These are phyloP conservation scores for Phocoena sinus DNA, from an alignment of 2,113 vertebrate genomes.

Conservation along the genomic window DNA sequence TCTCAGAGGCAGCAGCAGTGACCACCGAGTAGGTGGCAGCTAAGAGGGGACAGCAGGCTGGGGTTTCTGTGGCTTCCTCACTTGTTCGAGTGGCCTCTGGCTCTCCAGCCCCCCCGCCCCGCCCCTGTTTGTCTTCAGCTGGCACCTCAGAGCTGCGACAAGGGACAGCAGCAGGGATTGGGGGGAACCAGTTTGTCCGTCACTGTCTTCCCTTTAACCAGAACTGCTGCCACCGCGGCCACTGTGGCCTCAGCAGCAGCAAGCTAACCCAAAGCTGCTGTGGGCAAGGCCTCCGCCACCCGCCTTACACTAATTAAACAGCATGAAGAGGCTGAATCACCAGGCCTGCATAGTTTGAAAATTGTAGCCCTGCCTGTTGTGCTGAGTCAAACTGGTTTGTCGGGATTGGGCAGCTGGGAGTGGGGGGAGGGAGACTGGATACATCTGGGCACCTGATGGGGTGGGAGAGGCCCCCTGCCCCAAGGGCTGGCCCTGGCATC, in stretches of 20 bases:
- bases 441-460: constrained; percentile 56
- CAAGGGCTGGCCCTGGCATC: neutral
- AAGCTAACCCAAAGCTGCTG: constrained; percentile 39
- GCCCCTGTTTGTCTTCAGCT: neutral
- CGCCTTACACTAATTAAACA: constrained; percentile 82
- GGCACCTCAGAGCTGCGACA: neutral
- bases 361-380: constrained; percentile 84
- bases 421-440: neutral
- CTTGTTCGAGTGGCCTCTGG: neutral
- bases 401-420: constrained; percentile 78
- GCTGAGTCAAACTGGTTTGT: constrained; percentile 89
- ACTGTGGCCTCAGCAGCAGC: neutral
- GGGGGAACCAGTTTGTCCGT: constrained; percentile 73
- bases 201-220: constrained; percentile 70
- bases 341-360: constrained; percentile 82
- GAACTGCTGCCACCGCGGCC: constrained; percentile 10
- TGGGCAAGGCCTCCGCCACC: constrained; percentile 71
- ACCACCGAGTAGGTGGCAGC: neutral
- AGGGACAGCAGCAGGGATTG: constrained; percentile 63
- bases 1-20: neutral
- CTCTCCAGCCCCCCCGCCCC: neutral
- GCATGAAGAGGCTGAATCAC: constrained; percentile 83
- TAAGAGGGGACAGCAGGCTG: neutral
- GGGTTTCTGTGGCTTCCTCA: neutral
- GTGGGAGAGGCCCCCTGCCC: constrained; percentile 13